A percentile compares a stretch with the other conserved stretches of the same genome.
Conservation (phyloP, 2,888 invertebrate genomes). For the Ashinkailepas kermadecensis region DNA sequence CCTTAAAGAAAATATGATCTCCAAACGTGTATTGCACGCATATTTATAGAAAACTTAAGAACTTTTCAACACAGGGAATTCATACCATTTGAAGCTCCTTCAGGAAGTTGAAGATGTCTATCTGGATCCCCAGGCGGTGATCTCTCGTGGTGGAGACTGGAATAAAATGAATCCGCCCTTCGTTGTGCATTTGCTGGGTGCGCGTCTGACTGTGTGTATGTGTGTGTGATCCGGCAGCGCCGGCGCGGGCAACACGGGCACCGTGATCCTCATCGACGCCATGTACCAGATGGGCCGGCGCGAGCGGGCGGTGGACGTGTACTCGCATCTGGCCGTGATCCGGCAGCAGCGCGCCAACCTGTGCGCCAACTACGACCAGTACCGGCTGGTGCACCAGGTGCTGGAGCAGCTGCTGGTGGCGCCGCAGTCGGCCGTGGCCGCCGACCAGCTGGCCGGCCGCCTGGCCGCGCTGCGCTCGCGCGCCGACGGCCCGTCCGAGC, state of each 20-base stretch:
- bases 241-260: slow-evolving; percentile 56
- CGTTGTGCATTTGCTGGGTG: too few relatives aligned
- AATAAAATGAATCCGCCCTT: too few relatives aligned
- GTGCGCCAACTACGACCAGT: slow-evolving; percentile 41
- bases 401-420: slow-evolving; percentile 44
- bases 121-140: too few relatives aligned
- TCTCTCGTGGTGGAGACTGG: too few relatives aligned
- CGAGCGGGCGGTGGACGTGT: slow-evolving; percentile 6
- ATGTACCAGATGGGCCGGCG: slow-evolving; percentile 44
- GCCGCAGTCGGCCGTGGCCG: slow-evolving; percentile 41
- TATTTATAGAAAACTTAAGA: too few relatives aligned
- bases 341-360: slow-evolving; percentile 4
- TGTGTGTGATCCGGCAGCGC: slow-evolving; percentile 41
- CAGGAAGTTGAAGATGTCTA: too few relatives aligned
- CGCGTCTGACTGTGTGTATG: background rate
- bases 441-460: slow-evolving; percentile 31
- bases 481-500: background rate
- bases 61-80: too few relatives aligned
- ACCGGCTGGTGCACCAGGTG: slow-evolving; percentile 45
- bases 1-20: too few relatives aligned
- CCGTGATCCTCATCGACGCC: slow-evolving; percentile 53
- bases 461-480: background rate
- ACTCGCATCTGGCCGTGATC: background rate
- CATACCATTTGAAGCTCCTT: too few relatives aligned
- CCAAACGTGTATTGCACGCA: too few relatives aligned